A percentile compares a stretch with the other conserved stretches of the same genome.
These are phyloP conservation scores for Tipula helvola DNA, from an alignment of 2,888 invertebrate genomes.

Conservation along the genomic window DNA sequence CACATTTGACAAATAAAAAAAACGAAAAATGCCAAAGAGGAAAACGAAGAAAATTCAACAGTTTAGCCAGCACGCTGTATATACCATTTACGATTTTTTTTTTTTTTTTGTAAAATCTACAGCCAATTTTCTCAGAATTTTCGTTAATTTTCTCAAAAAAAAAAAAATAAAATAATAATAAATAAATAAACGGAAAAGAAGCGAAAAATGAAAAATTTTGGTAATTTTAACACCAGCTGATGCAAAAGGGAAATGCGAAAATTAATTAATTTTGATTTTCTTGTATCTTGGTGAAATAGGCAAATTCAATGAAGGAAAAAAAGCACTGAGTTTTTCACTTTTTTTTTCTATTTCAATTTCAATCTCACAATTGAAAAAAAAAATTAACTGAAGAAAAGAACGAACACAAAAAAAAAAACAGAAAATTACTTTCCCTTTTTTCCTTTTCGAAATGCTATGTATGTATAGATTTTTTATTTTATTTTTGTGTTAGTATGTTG, in stretches of 20 bases:
- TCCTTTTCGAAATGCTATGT: not conserved
- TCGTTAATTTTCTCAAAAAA: not conserved
- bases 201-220: not conserved
- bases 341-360: not conserved
- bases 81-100: not conserved
- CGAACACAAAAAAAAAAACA: not conserved
- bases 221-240: not conserved
- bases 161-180: not conserved
- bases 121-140: not conserved
- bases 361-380: not conserved
- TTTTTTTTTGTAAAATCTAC: not conserved
- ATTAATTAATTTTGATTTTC: constrained; percentile 4
- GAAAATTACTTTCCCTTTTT: constrained; percentile 4
- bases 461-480: not conserved
- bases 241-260: not conserved
- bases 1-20: not conserved
- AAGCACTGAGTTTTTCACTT: not conserved
- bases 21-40: not conserved
- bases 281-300: not conserved
- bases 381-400: not conserved
- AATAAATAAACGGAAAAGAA: too few relatives aligned
- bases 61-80: not conserved
- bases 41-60: constrained; percentile 4
- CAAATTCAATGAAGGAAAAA: not conserved
- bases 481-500: not conserved